phyloP scores from a whole-genome alignment of 2,113 vertebrate genomes.

The Peromyscus maniculatus region DNA sequence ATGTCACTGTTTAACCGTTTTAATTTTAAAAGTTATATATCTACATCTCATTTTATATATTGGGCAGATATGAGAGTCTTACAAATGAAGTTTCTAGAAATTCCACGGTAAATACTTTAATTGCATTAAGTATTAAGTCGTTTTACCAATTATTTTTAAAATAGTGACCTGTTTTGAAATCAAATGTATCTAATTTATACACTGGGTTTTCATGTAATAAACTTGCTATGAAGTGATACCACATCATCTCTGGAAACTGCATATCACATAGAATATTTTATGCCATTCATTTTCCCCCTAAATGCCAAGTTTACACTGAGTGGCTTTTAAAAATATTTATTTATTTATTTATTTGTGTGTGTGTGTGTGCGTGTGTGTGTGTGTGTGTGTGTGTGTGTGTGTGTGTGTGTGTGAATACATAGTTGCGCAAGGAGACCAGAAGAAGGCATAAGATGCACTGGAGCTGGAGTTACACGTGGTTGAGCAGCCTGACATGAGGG shows the following conservation, averaged over 20 bases:
- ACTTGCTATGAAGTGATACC: background rate
- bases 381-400: background rate
- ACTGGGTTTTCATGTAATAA: constrained; percentile 14
- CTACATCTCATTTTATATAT: background rate
- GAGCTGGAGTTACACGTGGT: background rate
- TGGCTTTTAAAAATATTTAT: background rate
- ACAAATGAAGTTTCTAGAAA: constrained; percentile 32
- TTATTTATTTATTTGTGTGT: background rate
- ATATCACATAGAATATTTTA: background rate
- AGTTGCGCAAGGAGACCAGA: background rate
- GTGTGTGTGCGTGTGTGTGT: background rate
- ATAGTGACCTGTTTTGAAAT: constrained; percentile 24
- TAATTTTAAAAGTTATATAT: background rate
- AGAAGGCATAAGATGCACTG: background rate
- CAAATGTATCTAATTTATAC: constrained; percentile 3
- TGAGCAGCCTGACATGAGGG: background rate
- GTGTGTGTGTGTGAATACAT: background rate
- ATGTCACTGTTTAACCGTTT: background rate
- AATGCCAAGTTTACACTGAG: background rate
- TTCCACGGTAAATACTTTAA: background rate
- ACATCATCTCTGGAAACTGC: background rate
- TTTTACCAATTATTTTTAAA: background rate
- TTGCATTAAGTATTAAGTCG: background rate
- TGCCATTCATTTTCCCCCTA: background rate
- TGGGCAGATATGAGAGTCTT: background rate